Percentiles rank a stretch among this genome's conserved stretches.
Evolutionary conservation across 2,113 vertebrate species (phyloP).

Genomic region (Neofelis nebulosa): DNA sequence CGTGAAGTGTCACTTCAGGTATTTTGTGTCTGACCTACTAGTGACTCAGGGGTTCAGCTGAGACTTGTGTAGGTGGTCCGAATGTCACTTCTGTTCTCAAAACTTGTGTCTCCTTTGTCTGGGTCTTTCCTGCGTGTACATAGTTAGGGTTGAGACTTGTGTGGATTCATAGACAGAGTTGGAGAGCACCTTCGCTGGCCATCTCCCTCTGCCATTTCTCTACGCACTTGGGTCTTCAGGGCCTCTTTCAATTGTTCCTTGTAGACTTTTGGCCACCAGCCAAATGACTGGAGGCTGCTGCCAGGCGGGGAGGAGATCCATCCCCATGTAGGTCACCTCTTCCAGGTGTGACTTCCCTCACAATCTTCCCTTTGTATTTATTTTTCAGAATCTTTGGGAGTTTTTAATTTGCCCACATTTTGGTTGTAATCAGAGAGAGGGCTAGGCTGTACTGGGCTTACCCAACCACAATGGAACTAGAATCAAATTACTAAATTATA

Average conservation of each 20-base stretch:
- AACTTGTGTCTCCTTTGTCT: background rate
- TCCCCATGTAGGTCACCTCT: background rate
- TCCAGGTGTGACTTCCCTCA: background rate
- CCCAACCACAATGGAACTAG: background rate
- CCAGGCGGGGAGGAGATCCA: too few relatives aligned
- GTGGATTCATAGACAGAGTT: background rate
- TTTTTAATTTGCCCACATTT: background rate
- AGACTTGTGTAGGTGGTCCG: background rate
- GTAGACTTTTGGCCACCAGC: background rate
- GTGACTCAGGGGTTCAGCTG: background rate
- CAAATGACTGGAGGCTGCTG: background rate
- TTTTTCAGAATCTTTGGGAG: background rate
- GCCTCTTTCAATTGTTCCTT: background rate
- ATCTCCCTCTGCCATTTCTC: background rate
- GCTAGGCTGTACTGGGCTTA: background rate
- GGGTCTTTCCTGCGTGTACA: background rate
- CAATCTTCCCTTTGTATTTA: background rate
- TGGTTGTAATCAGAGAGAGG: background rate
- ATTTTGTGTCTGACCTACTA: background rate
- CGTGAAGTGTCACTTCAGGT: background rate
- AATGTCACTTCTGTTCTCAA: background rate
- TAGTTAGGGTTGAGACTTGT: background rate
- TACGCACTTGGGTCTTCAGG: background rate
- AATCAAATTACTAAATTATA: background rate
- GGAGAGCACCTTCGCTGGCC: background rate